Evolutionary conservation across 2,113 vertebrate species (phyloP).

Genomic region (Ailurus styani): DNA sequence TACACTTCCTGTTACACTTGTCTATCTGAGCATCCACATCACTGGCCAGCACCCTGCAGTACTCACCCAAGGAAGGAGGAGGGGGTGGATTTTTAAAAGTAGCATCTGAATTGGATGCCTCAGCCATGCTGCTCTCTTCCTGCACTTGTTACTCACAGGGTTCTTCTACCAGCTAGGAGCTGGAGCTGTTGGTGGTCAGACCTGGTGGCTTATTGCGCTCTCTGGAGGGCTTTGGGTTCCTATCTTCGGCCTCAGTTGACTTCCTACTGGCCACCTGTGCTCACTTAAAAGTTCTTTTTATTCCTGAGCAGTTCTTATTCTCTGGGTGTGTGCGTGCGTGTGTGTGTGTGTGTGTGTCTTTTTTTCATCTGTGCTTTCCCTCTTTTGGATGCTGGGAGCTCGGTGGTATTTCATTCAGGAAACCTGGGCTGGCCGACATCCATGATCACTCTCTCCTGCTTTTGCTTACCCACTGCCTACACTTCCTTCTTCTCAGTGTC

Average conservation of each 20-base stretch:
- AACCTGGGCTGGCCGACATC: neutral
- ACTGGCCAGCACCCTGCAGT: no score
- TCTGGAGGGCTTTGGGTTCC: neutral
- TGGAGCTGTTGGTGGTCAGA: neutral
- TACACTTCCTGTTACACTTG: neutral
- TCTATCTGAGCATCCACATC: neutral
- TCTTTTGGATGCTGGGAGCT: neutral
- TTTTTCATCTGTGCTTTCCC: neutral
- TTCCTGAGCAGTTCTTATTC: neutral
- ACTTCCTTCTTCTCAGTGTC: neutral
- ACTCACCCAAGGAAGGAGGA: neutral
- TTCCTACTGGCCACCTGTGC: neutral
- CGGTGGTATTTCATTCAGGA: neutral
- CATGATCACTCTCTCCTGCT: neutral
- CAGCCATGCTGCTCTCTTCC: neutral
- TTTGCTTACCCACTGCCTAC: neutral
- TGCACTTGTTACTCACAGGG: neutral
- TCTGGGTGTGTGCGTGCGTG: neutral
- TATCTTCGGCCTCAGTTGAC: neutral
- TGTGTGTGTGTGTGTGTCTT: neutral
- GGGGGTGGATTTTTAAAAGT: neutral
- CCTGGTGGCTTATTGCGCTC: neutral
- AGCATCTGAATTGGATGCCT: neutral
- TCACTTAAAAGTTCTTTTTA: neutral
- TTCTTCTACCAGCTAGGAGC: neutral